Evolutionary conservation across 1,140 invertebrate species (phyloP).

Genomic region (Homalodisca vitripennis): DNA sequence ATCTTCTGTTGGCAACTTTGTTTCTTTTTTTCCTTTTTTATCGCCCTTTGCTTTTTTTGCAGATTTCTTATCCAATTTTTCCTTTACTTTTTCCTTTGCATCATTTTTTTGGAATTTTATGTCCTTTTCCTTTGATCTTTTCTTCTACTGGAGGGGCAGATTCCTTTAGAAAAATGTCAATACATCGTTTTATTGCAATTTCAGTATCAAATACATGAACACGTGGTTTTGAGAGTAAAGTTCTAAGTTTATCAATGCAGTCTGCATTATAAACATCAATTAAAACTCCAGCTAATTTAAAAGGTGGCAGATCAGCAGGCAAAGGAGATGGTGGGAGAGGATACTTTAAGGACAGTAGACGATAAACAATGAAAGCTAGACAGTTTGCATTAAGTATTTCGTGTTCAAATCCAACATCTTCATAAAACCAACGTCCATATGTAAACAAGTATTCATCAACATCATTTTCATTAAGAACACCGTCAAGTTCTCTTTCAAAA

Average conservation of each 20-base stretch:
- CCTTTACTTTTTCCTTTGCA: background rate
- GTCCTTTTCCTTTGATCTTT: background rate
- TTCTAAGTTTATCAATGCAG: constrained; percentile 45
- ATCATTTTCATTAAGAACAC: constrained; percentile 51
- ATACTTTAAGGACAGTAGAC: constrained; percentile 56
- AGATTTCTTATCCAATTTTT: background rate
- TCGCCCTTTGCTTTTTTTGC: background rate
- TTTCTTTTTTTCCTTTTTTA: background rate
- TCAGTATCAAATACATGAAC: constrained; percentile 55
- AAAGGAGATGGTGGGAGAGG: constrained; percentile 47
- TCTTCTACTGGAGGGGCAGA: background rate
- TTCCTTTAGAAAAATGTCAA: constrained; percentile 43
- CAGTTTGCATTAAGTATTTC: constrained; percentile 42
- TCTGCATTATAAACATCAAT: constrained; percentile 50
- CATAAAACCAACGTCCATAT: constrained; percentile 48
- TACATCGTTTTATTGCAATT: constrained; percentile 56
- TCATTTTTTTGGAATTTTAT: background rate
- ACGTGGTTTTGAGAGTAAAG: constrained; percentile 49
- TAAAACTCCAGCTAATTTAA: constrained; percentile 51
- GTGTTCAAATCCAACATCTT: constrained; percentile 42
- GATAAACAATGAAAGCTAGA: constrained; percentile 56
- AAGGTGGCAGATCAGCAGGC: constrained; percentile 48
- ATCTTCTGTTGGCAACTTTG: background rate
- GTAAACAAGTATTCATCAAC: constrained; percentile 50
- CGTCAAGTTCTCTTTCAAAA: constrained; percentile 51